Evolutionary conservation across 2,888 invertebrate genomes (phyloP), one percentile per base, ranked within the genome.

Genomic region (Fissipunctia ypsillon): DNA sequence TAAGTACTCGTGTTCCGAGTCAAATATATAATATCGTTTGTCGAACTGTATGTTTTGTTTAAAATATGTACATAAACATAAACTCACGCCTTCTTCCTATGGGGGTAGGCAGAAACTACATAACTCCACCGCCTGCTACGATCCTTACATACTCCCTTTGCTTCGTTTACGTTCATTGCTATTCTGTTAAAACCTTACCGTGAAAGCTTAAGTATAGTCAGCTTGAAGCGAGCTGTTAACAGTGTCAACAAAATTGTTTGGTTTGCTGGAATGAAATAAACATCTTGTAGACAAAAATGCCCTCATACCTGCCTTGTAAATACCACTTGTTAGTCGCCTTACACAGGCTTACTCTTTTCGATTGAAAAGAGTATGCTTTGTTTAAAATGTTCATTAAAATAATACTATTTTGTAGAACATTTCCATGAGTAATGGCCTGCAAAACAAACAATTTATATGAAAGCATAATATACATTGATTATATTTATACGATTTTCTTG

Each of bases 401-500:
- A 25, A 10, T 25, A 25, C 10, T 41, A 19, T 38, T 38, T 28
- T 28, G 16, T 38, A 3, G 5, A 48, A 59, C 72, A 59, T 7
- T 71, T 31, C 0, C 1, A 28, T 25, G 14, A 41, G 5, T 38
- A n/a, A 35, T 14, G 1, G 0, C 10, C 16, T 28, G 19, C 19
- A 3, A 48, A n/a, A 28, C 2, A n/a, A 45, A 28, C 2, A 65
- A 69, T 70, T 65, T 73, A 41, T 73, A 73, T 68, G 68, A 80
- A 80, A 80, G 57, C 35, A 65, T n/a, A n/a, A n/a, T n/a, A n/a
- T 52, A 81, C 67, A 48, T 60, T 61, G 77, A 80, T 74, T 83
- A 72, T 69, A 76, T 70, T 70, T 71, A 74, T 67, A 69, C 60
- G 68, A 80, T 63, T 70, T 77, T 76, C 70, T 85, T 79, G 75